A percentile compares a stretch with the other conserved stretches of the same genome.
Conservation (phyloP, 2,888 invertebrate species). For the Acleris emargana region DNA sequence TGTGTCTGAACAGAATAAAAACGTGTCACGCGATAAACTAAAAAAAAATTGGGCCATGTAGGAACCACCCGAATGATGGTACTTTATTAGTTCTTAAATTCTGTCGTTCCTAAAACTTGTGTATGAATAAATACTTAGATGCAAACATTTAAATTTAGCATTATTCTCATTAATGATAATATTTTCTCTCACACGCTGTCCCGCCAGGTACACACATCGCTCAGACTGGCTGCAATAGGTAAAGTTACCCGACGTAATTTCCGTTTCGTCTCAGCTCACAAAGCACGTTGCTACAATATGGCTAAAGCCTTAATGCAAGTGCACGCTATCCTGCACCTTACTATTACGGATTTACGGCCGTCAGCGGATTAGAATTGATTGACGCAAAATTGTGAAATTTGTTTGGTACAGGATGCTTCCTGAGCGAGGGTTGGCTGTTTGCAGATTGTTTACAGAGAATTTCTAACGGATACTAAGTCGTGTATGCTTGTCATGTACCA, state of each 20-base stretch:
- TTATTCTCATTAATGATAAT: background rate
- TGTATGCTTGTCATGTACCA: no score
- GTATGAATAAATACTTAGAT: background rate
- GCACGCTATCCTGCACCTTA: slow-evolving; percentile 11
- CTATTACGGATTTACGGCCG: background rate
- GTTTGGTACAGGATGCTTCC: slow-evolving; percentile 15
- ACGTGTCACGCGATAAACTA: no score
- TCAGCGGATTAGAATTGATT: slow-evolving; percentile 11
- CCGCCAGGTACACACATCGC: slow-evolving; percentile 21
- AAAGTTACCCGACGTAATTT: slow-evolving; percentile 61
- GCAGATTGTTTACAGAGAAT: slow-evolving; percentile 38
- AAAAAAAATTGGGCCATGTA: no score
- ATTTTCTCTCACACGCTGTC: background rate
- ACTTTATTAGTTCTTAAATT: no score
- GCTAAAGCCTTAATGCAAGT: slow-evolving; percentile 13
- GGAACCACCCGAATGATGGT: no score
- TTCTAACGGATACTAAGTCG: no score
- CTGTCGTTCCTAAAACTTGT: background rate
- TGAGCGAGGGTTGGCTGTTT: slow-evolving; percentile 3
- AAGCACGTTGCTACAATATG: slow-evolving; percentile 45
- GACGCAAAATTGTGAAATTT: slow-evolving; percentile 17
- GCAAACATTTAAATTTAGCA: no score
- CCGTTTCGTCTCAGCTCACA: slow-evolving; percentile 55
- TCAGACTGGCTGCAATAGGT: slow-evolving; percentile 43
- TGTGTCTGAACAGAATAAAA: no score